phyloP scores from a whole-genome alignment of 1,140 invertebrate species.

The Chrysoperla carnea region DNA sequence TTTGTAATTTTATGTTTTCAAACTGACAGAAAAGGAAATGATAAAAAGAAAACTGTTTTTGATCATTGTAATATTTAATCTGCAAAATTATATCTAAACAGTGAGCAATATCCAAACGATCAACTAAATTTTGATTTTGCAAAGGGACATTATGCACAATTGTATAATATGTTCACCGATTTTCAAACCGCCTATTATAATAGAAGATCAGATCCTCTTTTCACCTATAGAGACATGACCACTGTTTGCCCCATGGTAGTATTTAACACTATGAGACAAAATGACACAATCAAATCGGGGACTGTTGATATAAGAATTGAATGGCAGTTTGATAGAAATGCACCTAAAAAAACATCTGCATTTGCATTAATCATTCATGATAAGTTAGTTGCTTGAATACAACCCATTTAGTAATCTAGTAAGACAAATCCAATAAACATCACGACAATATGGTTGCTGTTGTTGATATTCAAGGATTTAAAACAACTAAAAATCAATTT shows the following conservation, averaged over 20 bases:
- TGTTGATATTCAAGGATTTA: no score
- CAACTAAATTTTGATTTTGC: conserved; percentile 12
- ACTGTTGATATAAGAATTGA: neutral
- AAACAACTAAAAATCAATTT: no score
- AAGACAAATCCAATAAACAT: neutral
- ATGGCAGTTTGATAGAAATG: neutral
- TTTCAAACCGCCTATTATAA: conserved; percentile 14
- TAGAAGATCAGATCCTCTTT: conserved; percentile 2
- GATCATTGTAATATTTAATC: conserved; percentile 13
- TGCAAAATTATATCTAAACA: conserved; percentile 14
- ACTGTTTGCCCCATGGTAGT: conserved; percentile 7
- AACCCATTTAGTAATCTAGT: neutral
- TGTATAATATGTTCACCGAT: conserved; percentile 14
- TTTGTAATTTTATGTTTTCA: conserved; percentile 11
- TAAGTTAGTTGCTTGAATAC: neutral
- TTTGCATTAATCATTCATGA: neutral
- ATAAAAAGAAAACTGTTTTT: conserved; percentile 8
- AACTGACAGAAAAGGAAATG: conserved; percentile 7
- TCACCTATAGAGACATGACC: conserved; percentile 5
- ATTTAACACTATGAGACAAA: conserved; percentile 14
- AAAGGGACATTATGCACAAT: conserved; percentile 6
- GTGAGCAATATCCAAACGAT: conserved; percentile 14
- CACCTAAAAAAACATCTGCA: neutral
- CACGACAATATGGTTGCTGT: no score
- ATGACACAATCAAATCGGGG: conserved; percentile 5